phyloP scores from a whole-genome alignment of 2,888 invertebrate genomes.

The Drosophila putrida region DNA sequence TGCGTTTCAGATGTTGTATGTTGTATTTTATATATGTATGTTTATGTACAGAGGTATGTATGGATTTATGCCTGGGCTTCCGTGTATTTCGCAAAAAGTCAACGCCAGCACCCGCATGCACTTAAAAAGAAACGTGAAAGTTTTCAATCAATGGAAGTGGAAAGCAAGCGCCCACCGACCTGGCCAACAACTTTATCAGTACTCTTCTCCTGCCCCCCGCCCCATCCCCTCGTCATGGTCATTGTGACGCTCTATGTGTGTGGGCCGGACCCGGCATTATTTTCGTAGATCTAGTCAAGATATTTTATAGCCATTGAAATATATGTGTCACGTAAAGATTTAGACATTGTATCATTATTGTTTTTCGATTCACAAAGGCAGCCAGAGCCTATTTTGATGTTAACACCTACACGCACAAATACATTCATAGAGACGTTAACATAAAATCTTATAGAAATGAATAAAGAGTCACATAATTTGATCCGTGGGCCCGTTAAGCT shows the following conservation, averaged over 20 bases:
- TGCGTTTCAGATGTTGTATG: slow-evolving; percentile 47
- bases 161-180: slow-evolving; percentile 73
- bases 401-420: slow-evolving; percentile 63
- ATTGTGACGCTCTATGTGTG: slow-evolving; percentile 1
- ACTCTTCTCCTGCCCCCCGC: slow-evolving; percentile 1
- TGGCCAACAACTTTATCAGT: slow-evolving; percentile 46
- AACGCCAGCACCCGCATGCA: slow-evolving; percentile 72
- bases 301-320: slow-evolving; percentile 63
- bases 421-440: slow-evolving; percentile 9
- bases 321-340: slow-evolving; percentile 74
- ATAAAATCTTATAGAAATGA: slow-evolving; percentile 6
- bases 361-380: slow-evolving; percentile 52
- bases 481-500: slow-evolving; percentile 49
- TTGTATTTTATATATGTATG: slow-evolving; percentile 2
- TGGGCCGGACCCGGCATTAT: slow-evolving; percentile 36
- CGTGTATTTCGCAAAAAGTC: slow-evolving; percentile 62
- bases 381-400: slow-evolving; percentile 56
- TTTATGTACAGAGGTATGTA: slow-evolving; percentile 14
- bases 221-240: background rate
- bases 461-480: slow-evolving; percentile 50
- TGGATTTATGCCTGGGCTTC: slow-evolving; percentile 52
- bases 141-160: slow-evolving; percentile 64
- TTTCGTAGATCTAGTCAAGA: slow-evolving; percentile 13
- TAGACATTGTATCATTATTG: slow-evolving; percentile 69
- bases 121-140: slow-evolving; percentile 74